phyloP scores from a whole-genome alignment of 2,888 invertebrate species.

The Amphipoea oculea region DNA sequence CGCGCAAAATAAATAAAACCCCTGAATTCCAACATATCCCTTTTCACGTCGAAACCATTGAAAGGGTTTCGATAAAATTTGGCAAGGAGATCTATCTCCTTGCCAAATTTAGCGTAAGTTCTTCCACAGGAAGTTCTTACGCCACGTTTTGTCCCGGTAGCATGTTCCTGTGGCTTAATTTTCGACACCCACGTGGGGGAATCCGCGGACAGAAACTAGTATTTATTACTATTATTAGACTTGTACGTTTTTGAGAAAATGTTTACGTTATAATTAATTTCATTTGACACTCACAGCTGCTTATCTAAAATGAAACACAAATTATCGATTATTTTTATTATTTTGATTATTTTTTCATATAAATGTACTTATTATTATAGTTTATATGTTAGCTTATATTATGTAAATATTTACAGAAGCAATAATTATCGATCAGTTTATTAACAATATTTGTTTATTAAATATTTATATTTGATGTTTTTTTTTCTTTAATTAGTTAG shows the following conservation, averaged over 20 bases:
- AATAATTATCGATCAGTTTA: not conserved
- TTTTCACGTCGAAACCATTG: not conserved
- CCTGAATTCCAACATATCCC: too few species aligned
- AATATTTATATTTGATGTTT: not conserved
- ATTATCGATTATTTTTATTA: not conserved
- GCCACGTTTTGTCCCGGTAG: not conserved
- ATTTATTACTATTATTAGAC: not conserved
- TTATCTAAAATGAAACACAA: slow-evolving; percentile 11
- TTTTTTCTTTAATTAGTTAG: not conserved
- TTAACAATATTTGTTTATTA: not conserved
- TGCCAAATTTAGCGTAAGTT: too few species aligned
- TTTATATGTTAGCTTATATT: too few species aligned
- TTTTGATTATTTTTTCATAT: too few species aligned
- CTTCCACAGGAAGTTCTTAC: too few species aligned
- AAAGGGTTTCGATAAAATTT: not conserved
- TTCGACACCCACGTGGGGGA: not conserved
- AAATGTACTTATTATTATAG: too few species aligned
- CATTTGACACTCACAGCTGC: not conserved
- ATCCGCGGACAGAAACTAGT: not conserved
- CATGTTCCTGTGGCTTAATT: not conserved
- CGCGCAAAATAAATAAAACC: too few species aligned
- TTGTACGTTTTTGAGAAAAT: not conserved
- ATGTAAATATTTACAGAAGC: not conserved
- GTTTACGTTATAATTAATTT: not conserved
- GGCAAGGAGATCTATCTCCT: not conserved